These are phyloP conservation scores for Clistopyga incitator DNA, from an alignment of 2,888 invertebrate genomes.

Conservation along the genomic window DNA sequence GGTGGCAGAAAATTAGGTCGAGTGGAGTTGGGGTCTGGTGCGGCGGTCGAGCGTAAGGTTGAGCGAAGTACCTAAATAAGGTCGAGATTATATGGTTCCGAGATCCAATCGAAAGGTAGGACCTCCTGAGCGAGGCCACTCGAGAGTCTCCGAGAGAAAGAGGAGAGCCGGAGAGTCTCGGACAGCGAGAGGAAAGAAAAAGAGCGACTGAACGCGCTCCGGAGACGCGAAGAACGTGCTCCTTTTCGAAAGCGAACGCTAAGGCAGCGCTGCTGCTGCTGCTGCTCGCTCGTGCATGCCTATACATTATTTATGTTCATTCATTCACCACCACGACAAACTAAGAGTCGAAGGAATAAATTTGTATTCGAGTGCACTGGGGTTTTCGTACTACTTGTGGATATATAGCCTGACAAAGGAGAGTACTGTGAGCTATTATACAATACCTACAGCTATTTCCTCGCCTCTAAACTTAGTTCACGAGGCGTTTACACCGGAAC, in stretches of 20 bases:
- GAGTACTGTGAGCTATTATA: constrained; percentile 37
- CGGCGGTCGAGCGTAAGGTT: constrained; percentile 50
- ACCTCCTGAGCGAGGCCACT: constrained; percentile 43
- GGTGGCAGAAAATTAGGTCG: constrained; percentile 64
- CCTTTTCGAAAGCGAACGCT: constrained; percentile 37
- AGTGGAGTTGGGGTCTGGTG: constrained; percentile 60
- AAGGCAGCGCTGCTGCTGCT: background rate
- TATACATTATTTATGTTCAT: constrained; percentile 68
- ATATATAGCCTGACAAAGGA: constrained; percentile 11
- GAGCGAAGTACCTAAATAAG: constrained; percentile 65
- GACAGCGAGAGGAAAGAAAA: background rate
- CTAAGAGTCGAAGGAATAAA: constrained; percentile 63
- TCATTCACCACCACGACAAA: constrained; percentile 49
- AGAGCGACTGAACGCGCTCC: constrained; percentile 30
- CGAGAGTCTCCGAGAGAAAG: constrained; percentile 38
- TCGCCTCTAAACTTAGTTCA: constrained; percentile 36
- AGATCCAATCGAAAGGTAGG: constrained; percentile 47
- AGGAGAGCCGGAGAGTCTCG: background rate
- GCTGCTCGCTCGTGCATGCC: constrained; percentile 38
- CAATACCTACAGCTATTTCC: constrained; percentile 11
- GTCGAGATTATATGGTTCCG: constrained; percentile 63
- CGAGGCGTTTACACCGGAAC: constrained; percentile 32
- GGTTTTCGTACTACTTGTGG: constrained; percentile 39
- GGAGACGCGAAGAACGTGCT: constrained; percentile 42
- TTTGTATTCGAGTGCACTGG: constrained; percentile 64